Evolutionary conservation across 2,888 invertebrate species (phyloP), one percentile per base, ranked within the genome.

Genomic region (Philaethria dido): DNA sequence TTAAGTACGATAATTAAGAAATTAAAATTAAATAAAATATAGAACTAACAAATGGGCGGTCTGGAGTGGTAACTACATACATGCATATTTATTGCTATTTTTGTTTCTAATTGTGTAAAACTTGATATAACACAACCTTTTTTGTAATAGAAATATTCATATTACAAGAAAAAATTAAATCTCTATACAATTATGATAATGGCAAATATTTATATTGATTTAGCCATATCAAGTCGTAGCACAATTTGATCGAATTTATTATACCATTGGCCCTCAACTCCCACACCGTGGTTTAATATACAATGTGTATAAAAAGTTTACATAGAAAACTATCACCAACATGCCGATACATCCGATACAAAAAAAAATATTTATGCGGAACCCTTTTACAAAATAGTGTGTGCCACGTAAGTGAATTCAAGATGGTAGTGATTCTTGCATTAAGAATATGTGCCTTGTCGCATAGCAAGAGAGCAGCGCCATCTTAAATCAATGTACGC

Each of bases 51-150:
- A 66, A 66, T 55, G 72, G 71, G 74, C 75, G 71, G 75, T 70
- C 66, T 68, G 66, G 48, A 60, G 57, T 74, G 75, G 75, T 74
- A 75, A 74, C 74, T 75, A 70, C 55, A 20, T 47, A 61, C 42
- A 36, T 52, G 69, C 39, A 59, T 44, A 54, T 55, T 45, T 25
- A 70, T 67, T 68, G 64, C 68, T 42, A 64, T 64, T 29, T 29
- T 45, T 18, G 13, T 18, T 5, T 57, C 42, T 48, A 47, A 57
- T 62, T 52, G 44, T 29, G 59, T 29, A 60, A 60, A 29, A 44
- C 33, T 60, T 45, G 45, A 44, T 60, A 13, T 45, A 18, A 45
- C 16, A 45, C 11, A 57, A 57, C 20, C 18, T 60, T 60, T 13
- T 25, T n/a, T 4, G 18, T 16, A 16, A 59, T 4, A 16, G 5